Evolutionary conservation across 2,888 invertebrate genomes (phyloP).

Genomic region (Conus canariensis): DNA sequence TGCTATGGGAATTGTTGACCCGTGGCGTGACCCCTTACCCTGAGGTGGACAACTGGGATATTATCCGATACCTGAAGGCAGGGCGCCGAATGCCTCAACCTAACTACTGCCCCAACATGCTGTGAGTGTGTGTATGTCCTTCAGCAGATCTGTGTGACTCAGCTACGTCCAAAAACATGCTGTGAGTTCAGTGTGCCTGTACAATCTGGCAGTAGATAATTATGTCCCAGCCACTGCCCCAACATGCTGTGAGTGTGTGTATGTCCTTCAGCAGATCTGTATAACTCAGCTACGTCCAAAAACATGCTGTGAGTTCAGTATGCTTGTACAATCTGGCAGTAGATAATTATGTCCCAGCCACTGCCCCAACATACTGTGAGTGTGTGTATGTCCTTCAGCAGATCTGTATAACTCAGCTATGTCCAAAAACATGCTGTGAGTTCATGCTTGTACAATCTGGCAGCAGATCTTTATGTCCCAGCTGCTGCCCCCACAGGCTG

Average conservation of each 20-base stretch:
- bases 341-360: not conserved
- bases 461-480: no score
- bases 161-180: not conserved
- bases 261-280: not conserved
- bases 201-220: no score
- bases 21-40: slow-evolving; percentile 80
- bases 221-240: not conserved
- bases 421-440: no score
- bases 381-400: not conserved
- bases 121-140: slow-evolving; percentile 70
- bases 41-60: slow-evolving; percentile 80
- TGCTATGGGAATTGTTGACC: slow-evolving; percentile 80
- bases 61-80: slow-evolving; percentile 78
- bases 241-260: not conserved
- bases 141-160: not conserved
- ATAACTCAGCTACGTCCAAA: not conserved
- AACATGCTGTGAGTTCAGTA: not conserved
- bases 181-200: not conserved
- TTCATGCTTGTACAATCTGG: no score
- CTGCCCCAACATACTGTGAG: not conserved
- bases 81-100: slow-evolving; percentile 80
- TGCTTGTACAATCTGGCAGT: not conserved
- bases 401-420: not conserved
- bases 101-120: slow-evolving; percentile 79
- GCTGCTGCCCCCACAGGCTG: not conserved